Base-by-base conservation (phyloP, 1,140 invertebrate species). In the Neodiprion fabricii region DNA sequence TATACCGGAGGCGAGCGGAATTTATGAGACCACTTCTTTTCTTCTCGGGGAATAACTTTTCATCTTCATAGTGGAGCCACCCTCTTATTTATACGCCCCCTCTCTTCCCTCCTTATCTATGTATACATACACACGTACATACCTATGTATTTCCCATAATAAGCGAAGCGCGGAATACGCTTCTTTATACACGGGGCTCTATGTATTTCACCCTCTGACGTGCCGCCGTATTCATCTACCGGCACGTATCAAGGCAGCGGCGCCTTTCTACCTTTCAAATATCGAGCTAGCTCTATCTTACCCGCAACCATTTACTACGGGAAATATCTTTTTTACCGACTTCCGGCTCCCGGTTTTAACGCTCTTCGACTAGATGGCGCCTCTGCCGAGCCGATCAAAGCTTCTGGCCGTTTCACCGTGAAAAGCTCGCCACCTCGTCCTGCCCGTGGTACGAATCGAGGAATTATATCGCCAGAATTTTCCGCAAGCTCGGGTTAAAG, bases 11-110 rank as follows among this genome's bases (percentile, higher is more conserved):
- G 12, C 47, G 66, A 7, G 28, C 40, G 72, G 78, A 79, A 77
- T 83, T 85, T 83, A 84, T 79, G 80, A 49, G 76, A 53, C 74
- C 61, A 76, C 66, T 75, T 80, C 75, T 80, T 79, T 76, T 72
- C 48, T 75, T 48, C 48, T 23, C 53, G 17, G 48, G 65, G 81
- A 79, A 84, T 81, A 82, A 82, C 78, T 80, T 84, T 81, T 83
- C 79, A 79, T 81, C 72, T 75, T 74, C 66, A 28, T 77, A 73
- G 68, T 67, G 48, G 28, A 70, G 21, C 70, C 75, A 79, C 76
- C 74, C 79, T 80, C 70, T 77, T 79, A 77, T 79, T 80, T 78
- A 78, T 78, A 73, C 61, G 70, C 77, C 49, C 70, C 48, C 28
- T 9, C 8, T 28, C n/a, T 8, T 11, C 70, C 1, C 48, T 12